Base-by-base conservation (phyloP, 1,140 invertebrate species). In the Achatina immaculata region DNA sequence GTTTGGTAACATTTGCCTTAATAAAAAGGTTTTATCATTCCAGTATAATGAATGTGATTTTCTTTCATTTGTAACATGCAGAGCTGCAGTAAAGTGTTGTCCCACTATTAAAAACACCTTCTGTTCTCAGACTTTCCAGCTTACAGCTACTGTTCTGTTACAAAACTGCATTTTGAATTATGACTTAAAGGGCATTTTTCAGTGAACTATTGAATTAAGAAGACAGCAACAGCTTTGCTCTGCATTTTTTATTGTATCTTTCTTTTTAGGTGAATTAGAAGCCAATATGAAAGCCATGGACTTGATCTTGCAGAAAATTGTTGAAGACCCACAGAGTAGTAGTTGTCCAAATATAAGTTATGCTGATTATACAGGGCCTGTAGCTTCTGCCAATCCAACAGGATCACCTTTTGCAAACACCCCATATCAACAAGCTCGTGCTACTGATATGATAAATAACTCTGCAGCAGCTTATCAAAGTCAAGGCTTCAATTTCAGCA, bases 291-390 rank as follows among this genome's bases (percentile, higher is more conserved):
- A 95, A 90, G 98, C 98, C 42, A 95, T 96, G 92, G 92, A 95
- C 86, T 95, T 98, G 95, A 97, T 99, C 88, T 92, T 99, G 85
- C 95, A 96, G 81, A 99, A 99, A 93, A 97, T 99, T 84, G 96
- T 97, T 48, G 98, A 99, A 91, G 98, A 99, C 92, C 97, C 98
- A 31, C 96, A 98, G 88, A 98, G 97, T 91, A 97, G 96, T 81
- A 96, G 95, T 85, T 98, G 97, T 91, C 93, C 97, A 62, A 98
- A 98, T 93, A 96, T 98, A 82, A 98, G 96, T 88, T 99, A 99
- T 92, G 96, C 97, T 69, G 97, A 98, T 92, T 95, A 98, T 81
- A 96, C 94, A 81, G 97, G 97, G 28, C 97, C 97, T 9, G 96
- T 98, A 73, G 97, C 97, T 82, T 98, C 98, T 93, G 97, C 96